Evolutionary conservation across 1,140 invertebrate genomes (phyloP).

Genomic region (Colletes gigas): DNA sequence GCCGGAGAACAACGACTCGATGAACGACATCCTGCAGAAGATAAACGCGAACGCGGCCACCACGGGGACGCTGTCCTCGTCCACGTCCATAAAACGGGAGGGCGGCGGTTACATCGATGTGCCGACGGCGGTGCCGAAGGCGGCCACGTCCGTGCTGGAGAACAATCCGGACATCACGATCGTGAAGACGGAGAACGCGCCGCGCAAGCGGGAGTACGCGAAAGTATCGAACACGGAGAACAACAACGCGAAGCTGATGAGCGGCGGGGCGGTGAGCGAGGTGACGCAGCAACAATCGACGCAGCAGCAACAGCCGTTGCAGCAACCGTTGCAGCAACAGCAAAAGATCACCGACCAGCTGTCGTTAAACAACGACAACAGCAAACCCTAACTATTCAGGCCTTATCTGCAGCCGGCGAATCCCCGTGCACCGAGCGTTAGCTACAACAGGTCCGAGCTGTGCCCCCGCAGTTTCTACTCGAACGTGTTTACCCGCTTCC

Average conservation of each 20-base stretch:
- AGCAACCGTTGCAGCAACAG: slow-evolving; percentile 54
- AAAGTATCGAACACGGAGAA: slow-evolving; percentile 78
- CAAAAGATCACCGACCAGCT: slow-evolving; percentile 78
- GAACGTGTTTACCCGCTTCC: slow-evolving; percentile 77
- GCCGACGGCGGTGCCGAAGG: slow-evolving; percentile 74
- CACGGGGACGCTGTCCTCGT: slow-evolving; percentile 69
- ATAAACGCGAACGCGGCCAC: slow-evolving; percentile 71
- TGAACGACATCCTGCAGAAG: slow-evolving; percentile 77
- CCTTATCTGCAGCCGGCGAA: slow-evolving; percentile 74
- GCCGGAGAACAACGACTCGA: slow-evolving; percentile 69
- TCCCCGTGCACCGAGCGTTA: slow-evolving; percentile 54
- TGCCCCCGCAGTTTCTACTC: slow-evolving; percentile 75
- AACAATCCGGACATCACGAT: slow-evolving; percentile 85
- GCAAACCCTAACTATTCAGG: slow-evolving; percentile 81
- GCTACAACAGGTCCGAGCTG: slow-evolving; percentile 71
- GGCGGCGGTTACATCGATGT: slow-evolving; percentile 77
- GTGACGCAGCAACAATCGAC: slow-evolving; percentile 57
- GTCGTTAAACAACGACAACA: slow-evolving; percentile 80
- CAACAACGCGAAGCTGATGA: slow-evolving; percentile 79
- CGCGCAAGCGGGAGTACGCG: slow-evolving; percentile 78
- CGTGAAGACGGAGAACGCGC: slow-evolving; percentile 82
- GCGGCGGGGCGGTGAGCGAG: slow-evolving; percentile 76
- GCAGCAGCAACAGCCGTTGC: slow-evolving; percentile 42
- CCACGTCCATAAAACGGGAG: slow-evolving; percentile 79
- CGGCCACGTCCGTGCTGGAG: slow-evolving; percentile 80